A percentile compares a stretch with the other conserved stretches of the same genome.
These are phyloP conservation scores for Habroteleia sp. DNA, from an alignment of 2,888 invertebrate species.

Conservation along the genomic window DNA sequence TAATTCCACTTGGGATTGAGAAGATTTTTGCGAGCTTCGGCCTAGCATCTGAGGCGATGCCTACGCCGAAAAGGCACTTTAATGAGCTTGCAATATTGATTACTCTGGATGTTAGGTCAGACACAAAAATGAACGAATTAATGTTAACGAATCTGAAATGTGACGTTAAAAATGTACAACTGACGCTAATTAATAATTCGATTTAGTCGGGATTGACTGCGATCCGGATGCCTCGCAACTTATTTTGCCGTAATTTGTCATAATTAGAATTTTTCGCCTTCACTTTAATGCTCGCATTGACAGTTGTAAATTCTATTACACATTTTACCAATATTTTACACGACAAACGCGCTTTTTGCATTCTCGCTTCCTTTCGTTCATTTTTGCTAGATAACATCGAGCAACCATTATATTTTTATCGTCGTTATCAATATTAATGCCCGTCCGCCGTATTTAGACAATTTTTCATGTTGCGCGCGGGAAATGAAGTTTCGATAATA, in stretches of 20 bases:
- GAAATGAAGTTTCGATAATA: constrained; percentile 52
- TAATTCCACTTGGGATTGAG: constrained; percentile 28
- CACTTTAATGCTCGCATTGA: constrained; percentile 9
- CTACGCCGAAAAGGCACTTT: constrained; percentile 24
- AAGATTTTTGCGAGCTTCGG: constrained; percentile 10
- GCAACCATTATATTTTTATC: constrained; percentile 35
- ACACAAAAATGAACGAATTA: constrained; percentile 50
- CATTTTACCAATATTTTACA: constrained; percentile 12
- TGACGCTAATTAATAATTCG: constrained; percentile 36
- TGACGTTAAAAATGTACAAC: constrained; percentile 41
- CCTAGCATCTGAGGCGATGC: constrained; percentile 8
- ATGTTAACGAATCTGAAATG: constrained; percentile 34
- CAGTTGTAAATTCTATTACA: constrained; percentile 31
- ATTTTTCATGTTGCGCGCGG: constrained; percentile 46
- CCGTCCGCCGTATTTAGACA: constrained; percentile 40
- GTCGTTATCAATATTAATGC: constrained; percentile 49
- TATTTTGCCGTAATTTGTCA: constrained; percentile 38
- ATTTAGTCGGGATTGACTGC: constrained; percentile 26
- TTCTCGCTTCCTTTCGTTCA: neutral
- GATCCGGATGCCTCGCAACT: constrained; percentile 6
- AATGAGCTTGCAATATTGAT: constrained; percentile 53
- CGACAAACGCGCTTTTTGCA: neutral
- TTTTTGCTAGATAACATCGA: constrained; percentile 4
- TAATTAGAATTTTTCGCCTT: constrained; percentile 27
- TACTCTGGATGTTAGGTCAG: constrained; percentile 41